Evolutionary conservation across 2,888 invertebrate species (phyloP).

Genomic region (Branchellion lobata): DNA sequence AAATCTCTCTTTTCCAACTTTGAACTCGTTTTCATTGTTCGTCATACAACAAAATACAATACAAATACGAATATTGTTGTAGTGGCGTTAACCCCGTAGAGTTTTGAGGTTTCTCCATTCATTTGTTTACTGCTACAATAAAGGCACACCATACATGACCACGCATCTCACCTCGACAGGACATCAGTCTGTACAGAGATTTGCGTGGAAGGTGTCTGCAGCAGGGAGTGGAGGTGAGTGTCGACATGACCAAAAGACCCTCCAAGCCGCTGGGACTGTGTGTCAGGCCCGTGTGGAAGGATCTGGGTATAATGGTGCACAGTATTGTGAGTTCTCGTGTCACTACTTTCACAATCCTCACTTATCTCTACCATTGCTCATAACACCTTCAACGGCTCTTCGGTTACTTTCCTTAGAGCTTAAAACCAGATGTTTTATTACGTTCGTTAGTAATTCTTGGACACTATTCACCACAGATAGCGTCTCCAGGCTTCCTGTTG

Average conservation of each 20-base stretch:
- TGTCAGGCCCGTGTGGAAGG: slow-evolving; percentile 74
- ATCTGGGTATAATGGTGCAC: slow-evolving; percentile 81
- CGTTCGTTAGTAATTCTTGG: not conserved
- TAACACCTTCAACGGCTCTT: not conserved
- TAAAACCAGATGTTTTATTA: not conserved
- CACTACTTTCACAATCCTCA: too few relatives aligned
- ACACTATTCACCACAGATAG: not conserved
- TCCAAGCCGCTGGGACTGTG: slow-evolving; percentile 77
- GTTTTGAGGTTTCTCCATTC: too few relatives aligned
- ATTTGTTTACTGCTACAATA: too few relatives aligned
- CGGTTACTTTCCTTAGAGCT: not conserved
- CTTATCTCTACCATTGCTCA: not conserved
- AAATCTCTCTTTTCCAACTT: too few relatives aligned
- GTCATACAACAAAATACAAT: too few relatives aligned
- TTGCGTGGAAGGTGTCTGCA: not conserved
- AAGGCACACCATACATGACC: too few relatives aligned
- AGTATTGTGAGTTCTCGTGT: slow-evolving; percentile 72
- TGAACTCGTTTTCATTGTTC: too few relatives aligned
- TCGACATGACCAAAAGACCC: slow-evolving; percentile 82
- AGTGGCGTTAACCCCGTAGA: too few relatives aligned
- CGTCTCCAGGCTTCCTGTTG: not conserved
- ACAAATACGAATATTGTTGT: too few relatives aligned
- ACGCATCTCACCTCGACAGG: not conserved
- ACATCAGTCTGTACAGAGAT: not conserved
- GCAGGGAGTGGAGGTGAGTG: slow-evolving; percentile 55